These are phyloP conservation scores for Lepidocyrtoides sp. DNA, from an alignment of 2,888 invertebrate species.

Conservation along the genomic window DNA sequence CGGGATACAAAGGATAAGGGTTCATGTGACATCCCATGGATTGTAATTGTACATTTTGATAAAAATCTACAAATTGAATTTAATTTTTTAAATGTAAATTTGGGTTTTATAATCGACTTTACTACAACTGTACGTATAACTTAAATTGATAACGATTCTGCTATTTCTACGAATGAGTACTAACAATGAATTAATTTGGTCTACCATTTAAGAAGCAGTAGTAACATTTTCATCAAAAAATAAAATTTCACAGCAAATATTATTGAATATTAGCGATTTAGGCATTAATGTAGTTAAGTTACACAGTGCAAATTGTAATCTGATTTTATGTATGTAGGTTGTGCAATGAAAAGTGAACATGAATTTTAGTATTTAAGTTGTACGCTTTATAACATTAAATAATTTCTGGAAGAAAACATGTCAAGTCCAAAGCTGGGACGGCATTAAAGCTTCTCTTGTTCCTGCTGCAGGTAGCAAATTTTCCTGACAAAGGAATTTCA, in stretches of 20 bases:
- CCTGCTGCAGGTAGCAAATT: conserved; percentile 93
- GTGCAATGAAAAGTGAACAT: background rate
- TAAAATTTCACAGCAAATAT: conserved; percentile 10
- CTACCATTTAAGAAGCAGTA: background rate
- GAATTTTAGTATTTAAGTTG: background rate
- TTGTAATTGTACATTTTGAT: background rate
- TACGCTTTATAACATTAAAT: background rate
- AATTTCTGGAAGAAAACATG: background rate
- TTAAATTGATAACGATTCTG: background rate
- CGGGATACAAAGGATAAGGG: too few species aligned
- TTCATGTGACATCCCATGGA: background rate
- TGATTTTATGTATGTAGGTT: background rate
- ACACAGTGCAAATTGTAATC: background rate
- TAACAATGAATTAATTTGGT: too few species aligned
- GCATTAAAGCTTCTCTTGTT: conserved; percentile 97
- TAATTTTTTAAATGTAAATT: background rate
- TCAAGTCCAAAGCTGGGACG: conserved; percentile 96
- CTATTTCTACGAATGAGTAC: background rate
- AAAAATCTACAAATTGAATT: conserved; percentile 13
- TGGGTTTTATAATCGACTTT: background rate
- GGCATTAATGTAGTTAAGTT: conserved; percentile 8
- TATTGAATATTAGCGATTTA: background rate
- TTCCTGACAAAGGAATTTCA: conserved; percentile 96
- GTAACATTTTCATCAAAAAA: conserved; percentile 13
- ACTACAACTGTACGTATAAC: background rate